These are phyloP conservation scores for Digitonthophagus gazella DNA, from an alignment of 2,888 invertebrate species.

Conservation along the genomic window DNA sequence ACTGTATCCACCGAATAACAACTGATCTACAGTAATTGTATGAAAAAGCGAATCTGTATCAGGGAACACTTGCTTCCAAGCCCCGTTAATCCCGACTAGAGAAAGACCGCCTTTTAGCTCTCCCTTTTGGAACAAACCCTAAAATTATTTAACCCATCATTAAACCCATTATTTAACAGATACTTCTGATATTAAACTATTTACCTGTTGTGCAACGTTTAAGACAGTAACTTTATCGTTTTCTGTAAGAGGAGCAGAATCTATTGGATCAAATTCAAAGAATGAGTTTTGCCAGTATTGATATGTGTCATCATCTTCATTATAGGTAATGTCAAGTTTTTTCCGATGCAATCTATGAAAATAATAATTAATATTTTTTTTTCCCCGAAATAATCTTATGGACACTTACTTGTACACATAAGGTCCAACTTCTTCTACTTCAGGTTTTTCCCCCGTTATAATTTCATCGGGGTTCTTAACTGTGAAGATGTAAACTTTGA, in stretches of 20 bases:
- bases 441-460: constrained; percentile 46
- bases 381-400: neutral
- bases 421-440: constrained; percentile 52
- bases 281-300: constrained; percentile 13
- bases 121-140: constrained; percentile 18
- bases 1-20: constrained; percentile 24
- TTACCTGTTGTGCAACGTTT: constrained; percentile 22
- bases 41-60: constrained; percentile 17
- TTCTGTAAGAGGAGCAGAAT: neutral
- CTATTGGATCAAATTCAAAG: constrained; percentile 20
- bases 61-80: constrained; percentile 10
- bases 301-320: constrained; percentile 15
- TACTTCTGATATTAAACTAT: neutral
- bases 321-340: constrained; percentile 18
- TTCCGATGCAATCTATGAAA: constrained; percentile 8
- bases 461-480: constrained; percentile 52
- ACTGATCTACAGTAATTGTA: constrained; percentile 14
- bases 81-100: neutral
- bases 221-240: constrained; percentile 17
- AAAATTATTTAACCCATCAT: neutral
- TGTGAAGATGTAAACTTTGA: constrained; percentile 53
- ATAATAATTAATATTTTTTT: neutral
- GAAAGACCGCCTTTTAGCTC: neutral
- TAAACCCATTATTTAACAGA: neutral
- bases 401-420: constrained; percentile 51